Evolutionary conservation across 2,888 invertebrate genomes (phyloP).

Genomic region (Falcaria lacertinaria): DNA sequence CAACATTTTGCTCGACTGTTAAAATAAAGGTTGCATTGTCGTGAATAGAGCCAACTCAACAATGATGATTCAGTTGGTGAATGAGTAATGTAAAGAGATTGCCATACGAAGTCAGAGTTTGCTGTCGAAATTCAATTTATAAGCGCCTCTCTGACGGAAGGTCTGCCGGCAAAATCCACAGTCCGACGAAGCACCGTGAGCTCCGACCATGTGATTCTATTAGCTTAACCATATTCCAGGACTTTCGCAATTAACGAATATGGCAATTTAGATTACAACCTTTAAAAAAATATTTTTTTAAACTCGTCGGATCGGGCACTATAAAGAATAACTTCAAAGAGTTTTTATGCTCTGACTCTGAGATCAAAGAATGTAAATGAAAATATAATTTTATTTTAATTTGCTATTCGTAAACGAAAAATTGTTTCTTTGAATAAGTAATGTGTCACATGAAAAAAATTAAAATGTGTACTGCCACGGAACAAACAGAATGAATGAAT

Average conservation of each 20-base stretch:
- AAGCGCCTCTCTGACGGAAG: conserved; percentile 32
- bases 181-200: conserved; percentile 15
- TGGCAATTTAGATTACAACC: conserved; percentile 21
- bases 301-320: conserved; percentile 14
- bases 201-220: conserved; percentile 35
- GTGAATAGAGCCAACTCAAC: conserved; percentile 4
- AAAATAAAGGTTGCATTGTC: conserved; percentile 6
- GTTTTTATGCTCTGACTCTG: conserved; percentile 16
- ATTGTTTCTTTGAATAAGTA: too few species aligned
- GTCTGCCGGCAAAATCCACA: conserved; percentile 22
- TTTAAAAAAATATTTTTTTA: conserved; percentile 10
- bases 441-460: too few species aligned
- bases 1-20: conserved; percentile 13
- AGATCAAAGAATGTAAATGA: conserved; percentile 29
- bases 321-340: conserved; percentile 24
- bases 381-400: conserved; percentile 23
- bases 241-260: conserved; percentile 27
- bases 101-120: conserved; percentile 27
- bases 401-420: conserved; percentile 14
- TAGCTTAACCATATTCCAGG: conserved; percentile 33
- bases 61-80: conserved; percentile 21
- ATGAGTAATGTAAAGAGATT: conserved; percentile 34
- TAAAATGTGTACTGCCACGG: too few species aligned
- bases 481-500: too few species aligned
- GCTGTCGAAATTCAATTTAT: conserved; percentile 41